Conservation (phyloP, 2,888 invertebrate genomes). For the Hanleya hanleyi region DNA sequence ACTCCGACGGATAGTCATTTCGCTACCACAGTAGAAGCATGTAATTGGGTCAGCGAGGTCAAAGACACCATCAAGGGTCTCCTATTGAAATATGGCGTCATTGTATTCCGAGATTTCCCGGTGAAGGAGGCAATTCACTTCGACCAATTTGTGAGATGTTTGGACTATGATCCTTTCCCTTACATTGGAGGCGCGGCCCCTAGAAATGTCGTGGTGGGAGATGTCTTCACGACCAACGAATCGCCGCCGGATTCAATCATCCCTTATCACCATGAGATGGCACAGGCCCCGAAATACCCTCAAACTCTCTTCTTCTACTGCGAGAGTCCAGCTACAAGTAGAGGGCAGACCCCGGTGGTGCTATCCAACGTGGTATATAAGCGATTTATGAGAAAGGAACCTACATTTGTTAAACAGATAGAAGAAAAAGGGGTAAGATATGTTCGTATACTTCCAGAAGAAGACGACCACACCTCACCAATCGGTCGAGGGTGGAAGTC, state of each 20-base stretch:
- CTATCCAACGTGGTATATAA: conserved; percentile 49
- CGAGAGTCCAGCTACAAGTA: conserved; percentile 43
- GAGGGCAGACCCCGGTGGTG: conserved; percentile 58
- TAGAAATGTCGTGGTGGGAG: conserved; percentile 42
- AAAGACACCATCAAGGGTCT: not conserved
- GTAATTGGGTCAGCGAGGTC: conserved; percentile 11
- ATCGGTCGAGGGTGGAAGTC: conserved; percentile 64
- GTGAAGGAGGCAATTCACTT: conserved; percentile 25
- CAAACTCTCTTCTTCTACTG: conserved; percentile 55
- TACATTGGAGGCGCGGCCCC: conserved; percentile 60
- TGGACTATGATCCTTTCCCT: conserved; percentile 46
- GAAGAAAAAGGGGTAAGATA: conserved; percentile 48
- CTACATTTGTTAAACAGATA: conserved; percentile 45
- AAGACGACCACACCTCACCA: conserved; percentile 53
- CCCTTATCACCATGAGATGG: conserved; percentile 64
- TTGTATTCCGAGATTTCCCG: conserved; percentile 35
- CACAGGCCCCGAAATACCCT: conserved; percentile 57
- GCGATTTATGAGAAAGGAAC: conserved; percentile 36
- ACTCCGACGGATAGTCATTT: not conserved
- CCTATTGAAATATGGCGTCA: conserved; percentile 25
- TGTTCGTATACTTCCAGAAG: conserved; percentile 50
- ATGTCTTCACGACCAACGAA: conserved; percentile 60
- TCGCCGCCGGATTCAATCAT: conserved; percentile 58
- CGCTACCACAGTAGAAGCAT: not conserved
- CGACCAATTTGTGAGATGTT: conserved; percentile 41